Base-by-base conservation (phyloP, 2,113 vertebrate genomes). In the Orcinus orca region DNA sequence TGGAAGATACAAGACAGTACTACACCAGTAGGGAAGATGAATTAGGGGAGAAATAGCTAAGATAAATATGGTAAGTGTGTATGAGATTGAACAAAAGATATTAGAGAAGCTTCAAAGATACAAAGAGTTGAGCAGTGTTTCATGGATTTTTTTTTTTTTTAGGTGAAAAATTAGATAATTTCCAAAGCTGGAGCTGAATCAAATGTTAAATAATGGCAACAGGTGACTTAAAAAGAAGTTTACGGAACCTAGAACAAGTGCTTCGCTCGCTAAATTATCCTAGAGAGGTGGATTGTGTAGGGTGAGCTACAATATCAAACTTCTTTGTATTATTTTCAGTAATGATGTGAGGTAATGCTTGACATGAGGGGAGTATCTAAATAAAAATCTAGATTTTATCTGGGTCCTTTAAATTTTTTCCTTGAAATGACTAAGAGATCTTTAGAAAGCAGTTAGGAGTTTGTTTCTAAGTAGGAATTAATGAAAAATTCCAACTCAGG, bases 221-320 rank as follows among this genome's bases (percentile, higher is more conserved):
- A 41, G 99, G 99, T 95, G 99, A 99, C 96, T 95, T 99, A 82
- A 99, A 99, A 91, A 99, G 99, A 97, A 99, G 98, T 89, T 98
- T 99, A 92, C 98, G 99, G 91, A 99, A 99, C 96, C 98, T 99
- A 58, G 99, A 99, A 44, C 98, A 99, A 97, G 98, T 99, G n/a
- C 98, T 99, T 93, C 99, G 99, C 33, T 96, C 93, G 6, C 95
- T 99, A 15, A 99, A 98, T 98, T 99, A 99, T 88, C 99, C 99
- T 12, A 98, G 98, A 83, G 98, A 99, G 85, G 99, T 99, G 60
- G 99, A 99, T 98, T 99, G 99, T 97, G 96, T 96, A 13, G 97
- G 99, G 99, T 99, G 99, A 99, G 98, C 8, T 60, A 9, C 36
- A 82, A 2, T 62, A 36, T 80, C 6, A 50, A 67, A 73, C 12